Evolutionary conservation across 1,140 invertebrate species (phyloP).

Genomic region (Macrobrachium nipponense): DNA sequence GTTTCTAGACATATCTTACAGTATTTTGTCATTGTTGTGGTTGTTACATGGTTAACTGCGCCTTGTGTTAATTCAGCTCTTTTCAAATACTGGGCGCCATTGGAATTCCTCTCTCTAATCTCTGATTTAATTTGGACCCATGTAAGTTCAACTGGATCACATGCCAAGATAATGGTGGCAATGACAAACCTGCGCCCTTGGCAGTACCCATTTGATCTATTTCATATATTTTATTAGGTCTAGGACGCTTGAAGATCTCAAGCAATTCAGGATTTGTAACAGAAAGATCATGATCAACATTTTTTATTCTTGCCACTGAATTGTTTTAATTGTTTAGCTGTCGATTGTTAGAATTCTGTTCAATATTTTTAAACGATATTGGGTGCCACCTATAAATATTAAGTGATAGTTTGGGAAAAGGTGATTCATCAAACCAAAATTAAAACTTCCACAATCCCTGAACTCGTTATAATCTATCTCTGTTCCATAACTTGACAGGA

Average conservation of each 20-base stretch:
- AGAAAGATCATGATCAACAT: neutral
- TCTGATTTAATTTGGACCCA: neutral
- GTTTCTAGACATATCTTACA: no score
- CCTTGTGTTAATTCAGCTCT: neutral
- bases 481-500: no score
- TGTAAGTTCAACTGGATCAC: neutral
- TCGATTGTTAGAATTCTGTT: neutral
- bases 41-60: neutral
- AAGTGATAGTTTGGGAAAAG: no score
- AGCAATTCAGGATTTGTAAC: slow-evolving; percentile 3
- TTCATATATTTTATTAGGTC: neutral
- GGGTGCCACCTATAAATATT: no score
- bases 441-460: no score
- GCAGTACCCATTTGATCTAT: neutral
- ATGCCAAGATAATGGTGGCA: neutral
- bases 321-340: neutral
- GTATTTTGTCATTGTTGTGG: neutral
- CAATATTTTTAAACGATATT: no score
- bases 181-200: neutral
- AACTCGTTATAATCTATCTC: no score
- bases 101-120: neutral
- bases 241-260: neutral
- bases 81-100: neutral
- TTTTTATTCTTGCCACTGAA: neutral
- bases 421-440: no score